Percentiles rank a stretch among this genome's conserved stretches.
These are phyloP conservation scores for Aphyosemion australe DNA, from an alignment of 2,113 vertebrate genomes.

Conservation along the genomic window DNA sequence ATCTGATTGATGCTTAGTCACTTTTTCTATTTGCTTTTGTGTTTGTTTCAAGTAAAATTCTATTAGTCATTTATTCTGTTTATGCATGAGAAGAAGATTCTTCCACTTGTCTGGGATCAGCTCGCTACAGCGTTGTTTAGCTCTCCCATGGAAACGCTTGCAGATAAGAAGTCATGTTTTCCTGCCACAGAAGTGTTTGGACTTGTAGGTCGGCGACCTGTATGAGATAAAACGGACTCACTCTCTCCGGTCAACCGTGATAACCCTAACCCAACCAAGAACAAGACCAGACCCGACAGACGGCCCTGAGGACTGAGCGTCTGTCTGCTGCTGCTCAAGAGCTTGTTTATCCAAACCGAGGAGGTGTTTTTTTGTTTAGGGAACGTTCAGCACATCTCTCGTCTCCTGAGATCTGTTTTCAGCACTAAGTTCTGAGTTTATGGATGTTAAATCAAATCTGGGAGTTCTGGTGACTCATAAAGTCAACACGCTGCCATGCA, in stretches of 20 bases:
- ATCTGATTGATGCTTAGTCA: no score
- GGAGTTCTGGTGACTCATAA: slow-evolving; percentile 45
- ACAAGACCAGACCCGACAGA: slow-evolving; percentile 39
- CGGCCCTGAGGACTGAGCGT: slow-evolving; percentile 7
- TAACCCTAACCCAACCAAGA: slow-evolving; percentile 29
- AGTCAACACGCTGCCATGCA: slow-evolving; percentile 23
- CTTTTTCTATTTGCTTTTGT: no score
- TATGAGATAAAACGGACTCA: slow-evolving; percentile 31
- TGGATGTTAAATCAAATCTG: slow-evolving; percentile 18
- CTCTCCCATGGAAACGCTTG: slow-evolving; percentile 3
- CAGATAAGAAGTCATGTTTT: slow-evolving; percentile 43
- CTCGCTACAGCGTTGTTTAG: background rate
- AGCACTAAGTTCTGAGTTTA: slow-evolving; percentile 19
- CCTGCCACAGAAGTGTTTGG: slow-evolving; percentile 18
- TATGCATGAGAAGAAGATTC: background rate
- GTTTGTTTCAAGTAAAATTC: no score
- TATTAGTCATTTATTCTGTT: background rate
- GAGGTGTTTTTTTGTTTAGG: background rate
- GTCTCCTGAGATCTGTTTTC: background rate
- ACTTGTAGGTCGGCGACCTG: slow-evolving; percentile 25
- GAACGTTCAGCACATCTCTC: background rate
- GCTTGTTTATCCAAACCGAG: background rate
- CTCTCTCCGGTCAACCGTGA: slow-evolving; percentile 29
- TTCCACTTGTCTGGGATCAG: background rate
- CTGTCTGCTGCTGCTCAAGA: background rate